Evolutionary conservation across 2,888 invertebrate genomes (phyloP), one percentile per base, ranked within the genome.

Genomic region (Cynaeus angustus): DNA sequence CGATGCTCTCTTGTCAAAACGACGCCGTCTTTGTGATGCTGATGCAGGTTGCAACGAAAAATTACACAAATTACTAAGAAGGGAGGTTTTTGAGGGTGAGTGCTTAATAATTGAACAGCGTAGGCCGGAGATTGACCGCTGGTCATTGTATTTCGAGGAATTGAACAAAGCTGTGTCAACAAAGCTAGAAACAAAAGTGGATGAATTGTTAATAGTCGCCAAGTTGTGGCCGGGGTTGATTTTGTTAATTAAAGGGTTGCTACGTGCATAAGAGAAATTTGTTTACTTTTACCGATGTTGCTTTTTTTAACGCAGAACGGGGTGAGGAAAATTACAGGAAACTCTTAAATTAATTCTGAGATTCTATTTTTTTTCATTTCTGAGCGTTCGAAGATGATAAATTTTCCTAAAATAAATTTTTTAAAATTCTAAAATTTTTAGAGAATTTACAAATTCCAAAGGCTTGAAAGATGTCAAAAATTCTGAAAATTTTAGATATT

Each of bases 91-190:
- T 6, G 38, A 21, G 21, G 21, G 21, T 21, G 21, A 4, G 41
- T n/a, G 21, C 37, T 58, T 58, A 58, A 66, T 66, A 58, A 66
- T 66, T 66, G 43, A 66, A 50, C 43, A 56, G 55, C 16, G 43
- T 14, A 12, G 30, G 12, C 38, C 56, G 14, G 30, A 37, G 50
- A 73, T 74, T 70, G 75, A 72, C 76, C 75, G 70, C 69, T 73
- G 76, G 76, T 74, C 76, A 76, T 75, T 72, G 58, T 70, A 61
- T 74, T 74, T 71, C 69, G 73, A 74, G 75, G 69, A 77, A 75
- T 75, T 74, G 77, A 75, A 77, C 77, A 77, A 77, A 74, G 74
- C 73, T 56, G 37, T 53, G 62, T 62, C 62, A 62, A 68, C 62
- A 68, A 45, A 28, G 37, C 53, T 46, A 46, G 68, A 68, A 61